Percentiles rank a stretch among this genome's conserved stretches.
These are phyloP conservation scores for Eriosoma lanigerum DNA, from an alignment of 1,140 invertebrate species.

Conservation along the genomic window DNA sequence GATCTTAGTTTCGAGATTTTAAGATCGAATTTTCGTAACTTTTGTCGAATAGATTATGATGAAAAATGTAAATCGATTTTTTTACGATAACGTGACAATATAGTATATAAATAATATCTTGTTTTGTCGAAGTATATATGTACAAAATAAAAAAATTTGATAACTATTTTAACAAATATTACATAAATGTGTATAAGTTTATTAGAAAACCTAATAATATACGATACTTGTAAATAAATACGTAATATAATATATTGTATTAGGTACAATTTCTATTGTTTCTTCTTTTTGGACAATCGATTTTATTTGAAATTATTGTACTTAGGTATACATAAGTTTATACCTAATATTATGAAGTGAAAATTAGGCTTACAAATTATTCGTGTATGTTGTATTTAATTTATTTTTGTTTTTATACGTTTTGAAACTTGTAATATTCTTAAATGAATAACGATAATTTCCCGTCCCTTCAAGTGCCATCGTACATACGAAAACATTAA, in stretches of 20 bases:
- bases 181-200: background rate
- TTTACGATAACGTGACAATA: background rate
- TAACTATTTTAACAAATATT: background rate
- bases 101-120: background rate
- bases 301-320: no score
- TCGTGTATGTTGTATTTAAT: constrained; percentile 15
- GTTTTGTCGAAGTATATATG: background rate
- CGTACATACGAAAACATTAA: background rate
- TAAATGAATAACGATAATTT: constrained; percentile 9
- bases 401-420: background rate
- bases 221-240: constrained; percentile 27
- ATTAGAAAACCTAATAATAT: background rate
- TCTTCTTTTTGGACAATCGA: constrained; percentile 38
- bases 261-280: background rate
- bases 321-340: no score
- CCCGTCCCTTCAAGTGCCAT: constrained; percentile 43
- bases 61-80: no score
- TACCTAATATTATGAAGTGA: no score
- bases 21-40: no score
- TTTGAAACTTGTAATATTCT: background rate
- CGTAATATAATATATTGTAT: background rate
- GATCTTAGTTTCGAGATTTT: no score
- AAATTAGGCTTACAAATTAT: no score
- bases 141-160: background rate
- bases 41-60: no score